A percentile compares a stretch with the other conserved stretches of the same genome.
Conservation (phyloP, 2,113 vertebrate species). For the Oryzias curvinotus region DNA sequence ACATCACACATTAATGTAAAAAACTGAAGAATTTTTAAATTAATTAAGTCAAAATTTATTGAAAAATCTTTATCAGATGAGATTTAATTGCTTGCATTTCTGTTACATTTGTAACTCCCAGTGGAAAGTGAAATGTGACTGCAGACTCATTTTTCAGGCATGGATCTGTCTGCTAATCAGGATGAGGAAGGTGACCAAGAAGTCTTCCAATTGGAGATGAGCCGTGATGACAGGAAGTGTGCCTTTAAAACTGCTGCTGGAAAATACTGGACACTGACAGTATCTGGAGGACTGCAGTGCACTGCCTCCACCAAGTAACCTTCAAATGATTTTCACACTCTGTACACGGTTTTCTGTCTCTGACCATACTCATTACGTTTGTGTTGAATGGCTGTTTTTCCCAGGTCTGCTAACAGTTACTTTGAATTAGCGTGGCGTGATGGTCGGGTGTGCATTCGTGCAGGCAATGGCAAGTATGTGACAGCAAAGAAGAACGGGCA, state of each 20-base stretch:
- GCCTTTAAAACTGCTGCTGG: slow-evolving; percentile 91
- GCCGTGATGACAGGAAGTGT: slow-evolving; percentile 90
- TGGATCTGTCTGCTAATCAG: slow-evolving; percentile 97
- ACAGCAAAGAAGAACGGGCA: slow-evolving; percentile 95
- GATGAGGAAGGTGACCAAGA: slow-evolving; percentile 94
- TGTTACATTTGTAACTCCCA: slow-evolving; percentile 10
- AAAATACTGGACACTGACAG: slow-evolving; percentile 94
- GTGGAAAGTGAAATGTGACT: slow-evolving; percentile 27
- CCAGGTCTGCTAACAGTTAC: slow-evolving; percentile 86
- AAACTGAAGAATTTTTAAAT: too few relatives aligned
- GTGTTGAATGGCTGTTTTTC: slow-evolving; percentile 9
- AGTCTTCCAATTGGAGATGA: slow-evolving; percentile 96
- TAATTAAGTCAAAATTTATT: too few relatives aligned
- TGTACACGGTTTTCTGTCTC: not conserved
- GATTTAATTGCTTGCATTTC: not conserved
- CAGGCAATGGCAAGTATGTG: slow-evolving; percentile 90
- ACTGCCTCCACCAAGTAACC: slow-evolving; percentile 89
- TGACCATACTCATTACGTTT: not conserved
- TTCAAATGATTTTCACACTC: slow-evolving; percentile 21
- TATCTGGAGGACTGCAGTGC: slow-evolving; percentile 89
- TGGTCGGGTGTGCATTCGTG: slow-evolving; percentile 86
- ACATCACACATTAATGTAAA: too few relatives aligned
- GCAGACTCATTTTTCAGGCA: slow-evolving; percentile 76
- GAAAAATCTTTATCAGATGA: not conserved
- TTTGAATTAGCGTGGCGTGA: slow-evolving; percentile 94